These are phyloP conservation scores for Ctenicera cuprea DNA, from an alignment of 2,888 invertebrate genomes.

Conservation along the genomic window DNA sequence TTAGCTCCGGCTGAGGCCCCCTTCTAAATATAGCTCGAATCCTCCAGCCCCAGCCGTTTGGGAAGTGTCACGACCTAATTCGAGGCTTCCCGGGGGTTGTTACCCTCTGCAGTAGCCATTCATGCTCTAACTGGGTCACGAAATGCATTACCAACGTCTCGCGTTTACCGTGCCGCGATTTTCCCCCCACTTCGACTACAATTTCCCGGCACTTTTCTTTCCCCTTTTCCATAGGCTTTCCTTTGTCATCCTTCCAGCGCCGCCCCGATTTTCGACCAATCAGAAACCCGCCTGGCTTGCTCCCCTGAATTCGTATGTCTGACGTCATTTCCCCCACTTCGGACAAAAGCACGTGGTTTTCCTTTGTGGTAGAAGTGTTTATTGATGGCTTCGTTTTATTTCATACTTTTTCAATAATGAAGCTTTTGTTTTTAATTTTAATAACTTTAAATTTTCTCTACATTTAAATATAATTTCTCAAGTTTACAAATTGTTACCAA, in stretches of 20 bases:
- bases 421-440: constrained; percentile 8
- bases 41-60: constrained; percentile 55
- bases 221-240: constrained; percentile 55
- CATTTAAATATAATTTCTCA: constrained; percentile 6
- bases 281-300: not conserved
- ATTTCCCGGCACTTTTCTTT: constrained; percentile 58
- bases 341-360: constrained; percentile 68
- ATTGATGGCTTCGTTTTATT: constrained; percentile 63
- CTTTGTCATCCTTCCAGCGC: constrained; percentile 47
- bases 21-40: constrained; percentile 57
- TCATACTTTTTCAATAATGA: constrained; percentile 30
- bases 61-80: constrained; percentile 66
- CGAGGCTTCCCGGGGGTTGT: constrained; percentile 69
- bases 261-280: constrained; percentile 56
- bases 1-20: constrained; percentile 46
- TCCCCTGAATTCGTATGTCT: constrained; percentile 50
- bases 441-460: not conserved
- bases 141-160: constrained; percentile 64
- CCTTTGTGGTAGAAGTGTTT: constrained; percentile 59
- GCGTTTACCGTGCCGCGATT: constrained; percentile 53
- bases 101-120: constrained; percentile 69
- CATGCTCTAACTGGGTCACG: constrained; percentile 68
- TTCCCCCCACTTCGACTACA: constrained; percentile 56
- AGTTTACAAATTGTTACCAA: too few species aligned
- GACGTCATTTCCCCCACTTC: constrained; percentile 65